Evolutionary conservation across 2,888 invertebrate species (phyloP), one percentile per base, ranked within the genome.

Genomic region (Anthoptus insignis): DNA sequence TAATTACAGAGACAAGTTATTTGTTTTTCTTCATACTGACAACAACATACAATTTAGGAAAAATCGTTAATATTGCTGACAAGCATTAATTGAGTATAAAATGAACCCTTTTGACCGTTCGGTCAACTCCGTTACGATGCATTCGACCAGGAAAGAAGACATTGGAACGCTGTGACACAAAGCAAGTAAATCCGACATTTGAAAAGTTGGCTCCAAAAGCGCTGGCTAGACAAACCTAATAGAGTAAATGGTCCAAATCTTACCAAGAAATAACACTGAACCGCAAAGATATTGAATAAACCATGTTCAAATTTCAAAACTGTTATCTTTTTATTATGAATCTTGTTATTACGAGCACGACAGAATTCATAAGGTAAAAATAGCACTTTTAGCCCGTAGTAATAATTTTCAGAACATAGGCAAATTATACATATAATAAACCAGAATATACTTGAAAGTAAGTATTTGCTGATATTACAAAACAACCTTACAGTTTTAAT

Each of bases 121-220:
- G 32, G 57, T 21, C 29, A 13, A 57, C 45, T 57, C n/a, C 22
- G 7, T 7, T n/a, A 57, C 57, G 32, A 47, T 42, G 19, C 42
- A 14, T 19, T 32, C 16, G 13, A 42, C 19, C 34, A 19, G 54
- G 45, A 54, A 54, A 54, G 45, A 47, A 54, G 19, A 47, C 45
- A 19, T 45, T 24, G 34, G 54, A 45, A 54, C 4, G 47, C 61
- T 21, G 21, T 42, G 52, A 14, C 52, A 22, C 8, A 42, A 54
- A 54, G n/a, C 32, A 54, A 61, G 24, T 47, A 61, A 61, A 61
- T 61, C 45, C 54, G 53, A 61, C 47, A 29, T 32, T 34, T 61
- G 54, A 54, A 37, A 54, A 24, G 58, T 47, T 37, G 37, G 21
- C 34, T 22, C 13, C 13, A 32, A 13, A 34, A 54, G n/a, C 21